Percentiles rank a stretch among this genome's conserved stretches.
Conservation (phyloP, 2,113 vertebrate species). For the Phoxinus phoxinus region DNA sequence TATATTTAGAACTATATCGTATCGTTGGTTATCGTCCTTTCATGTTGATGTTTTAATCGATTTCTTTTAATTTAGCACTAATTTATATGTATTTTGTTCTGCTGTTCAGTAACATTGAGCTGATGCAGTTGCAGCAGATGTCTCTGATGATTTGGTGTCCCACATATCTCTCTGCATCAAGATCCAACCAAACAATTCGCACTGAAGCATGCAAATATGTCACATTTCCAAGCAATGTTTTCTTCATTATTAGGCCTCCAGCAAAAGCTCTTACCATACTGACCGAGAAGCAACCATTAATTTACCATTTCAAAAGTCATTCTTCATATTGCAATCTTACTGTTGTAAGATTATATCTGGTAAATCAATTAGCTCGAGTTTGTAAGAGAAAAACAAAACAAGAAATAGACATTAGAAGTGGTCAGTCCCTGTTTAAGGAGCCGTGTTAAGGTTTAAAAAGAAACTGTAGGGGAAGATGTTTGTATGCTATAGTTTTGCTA, state of each 20-base stretch:
- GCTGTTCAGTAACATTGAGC: neutral
- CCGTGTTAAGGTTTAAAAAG: neutral
- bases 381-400: neutral
- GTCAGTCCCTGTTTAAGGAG: neutral
- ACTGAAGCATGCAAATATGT: neutral
- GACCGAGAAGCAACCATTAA: neutral
- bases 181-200: neutral
- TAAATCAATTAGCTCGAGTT: neutral
- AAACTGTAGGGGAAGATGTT: neutral
- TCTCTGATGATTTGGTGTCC: constrained; percentile 17
- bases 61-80: neutral
- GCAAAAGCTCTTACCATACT: neutral
- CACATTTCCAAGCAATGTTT: neutral
- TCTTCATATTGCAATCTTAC: neutral
- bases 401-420: neutral
- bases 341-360: neutral
- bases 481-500: neutral
- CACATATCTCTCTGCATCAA: constrained; percentile 1
- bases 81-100: neutral
- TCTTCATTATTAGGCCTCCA: neutral
- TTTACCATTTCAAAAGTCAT: neutral
- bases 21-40: neutral
- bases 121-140: constrained; percentile 2
- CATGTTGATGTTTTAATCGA: neutral
- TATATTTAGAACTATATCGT: too few relatives aligned